A percentile compares a stretch with the other conserved stretches of the same genome.
These are phyloP conservation scores for Prietella phreatophila DNA, from an alignment of 2,113 vertebrate species.

Conservation along the genomic window DNA sequence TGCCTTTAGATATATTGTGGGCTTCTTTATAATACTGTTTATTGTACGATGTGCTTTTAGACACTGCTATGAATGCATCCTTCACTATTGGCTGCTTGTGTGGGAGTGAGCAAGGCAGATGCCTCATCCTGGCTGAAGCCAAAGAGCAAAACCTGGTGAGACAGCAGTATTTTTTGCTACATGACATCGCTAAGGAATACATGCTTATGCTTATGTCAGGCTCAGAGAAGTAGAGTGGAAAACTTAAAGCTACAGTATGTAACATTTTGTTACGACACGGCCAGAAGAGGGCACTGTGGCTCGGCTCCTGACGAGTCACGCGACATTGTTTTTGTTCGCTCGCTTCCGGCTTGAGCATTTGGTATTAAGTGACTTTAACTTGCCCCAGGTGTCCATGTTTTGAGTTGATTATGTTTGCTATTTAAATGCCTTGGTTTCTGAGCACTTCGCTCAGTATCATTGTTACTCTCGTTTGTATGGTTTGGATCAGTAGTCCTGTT, in stretches of 20 bases:
- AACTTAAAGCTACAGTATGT: not conserved
- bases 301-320: too few relatives aligned
- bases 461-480: too few relatives aligned
- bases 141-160: constrained; percentile 59
- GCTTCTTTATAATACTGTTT: not conserved
- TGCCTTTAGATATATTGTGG: not conserved
- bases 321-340: too few relatives aligned
- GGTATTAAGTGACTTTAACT: too few relatives aligned
- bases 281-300: too few relatives aligned
- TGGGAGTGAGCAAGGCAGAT: constrained; percentile 46
- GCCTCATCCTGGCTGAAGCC: constrained; percentile 45
- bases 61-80: constrained; percentile 62
- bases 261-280: too few relatives aligned
- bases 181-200: not conserved
- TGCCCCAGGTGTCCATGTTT: too few relatives aligned
- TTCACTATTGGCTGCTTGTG: constrained; percentile 64
- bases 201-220: not conserved
- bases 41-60: constrained; percentile 34
- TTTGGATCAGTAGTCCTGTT: too few relatives aligned
- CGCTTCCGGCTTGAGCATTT: too few relatives aligned
- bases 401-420: too few relatives aligned
- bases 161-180: not conserved
- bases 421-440: too few relatives aligned
- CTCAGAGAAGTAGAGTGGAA: not conserved
- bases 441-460: too few relatives aligned